phyloP scores from a whole-genome alignment of 2,113 vertebrate species.

The Cranoglanis bouderius region DNA sequence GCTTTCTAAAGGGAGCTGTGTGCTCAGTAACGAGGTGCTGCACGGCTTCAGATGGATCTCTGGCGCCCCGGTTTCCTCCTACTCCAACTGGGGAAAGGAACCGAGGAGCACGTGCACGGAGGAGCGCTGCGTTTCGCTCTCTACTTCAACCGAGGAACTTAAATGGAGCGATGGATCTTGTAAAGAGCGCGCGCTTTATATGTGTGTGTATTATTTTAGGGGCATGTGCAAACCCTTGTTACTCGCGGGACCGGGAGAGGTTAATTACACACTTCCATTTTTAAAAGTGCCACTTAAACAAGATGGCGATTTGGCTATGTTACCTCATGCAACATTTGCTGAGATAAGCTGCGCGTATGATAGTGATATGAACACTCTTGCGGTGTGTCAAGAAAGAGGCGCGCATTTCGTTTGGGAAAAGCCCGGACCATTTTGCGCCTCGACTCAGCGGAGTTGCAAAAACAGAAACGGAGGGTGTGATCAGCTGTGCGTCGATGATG shows the following conservation, averaged over 20 bases:
- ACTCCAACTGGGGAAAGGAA: conserved; percentile 70
- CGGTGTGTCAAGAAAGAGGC: not conserved
- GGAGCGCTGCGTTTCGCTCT: conserved; percentile 67
- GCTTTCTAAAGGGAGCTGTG: conserved; percentile 57
- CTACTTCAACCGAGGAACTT: conserved; percentile 41
- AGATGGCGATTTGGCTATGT: conserved; percentile 41
- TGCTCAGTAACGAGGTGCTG: conserved; percentile 29
- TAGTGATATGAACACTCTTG: not conserved
- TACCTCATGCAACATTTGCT: conserved; percentile 67
- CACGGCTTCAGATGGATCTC: conserved; percentile 71
- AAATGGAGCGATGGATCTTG: conserved; percentile 66
- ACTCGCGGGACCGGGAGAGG: conserved; percentile 53
- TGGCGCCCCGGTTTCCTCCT: conserved; percentile 56
- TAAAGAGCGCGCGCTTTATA: conserved; percentile 51
- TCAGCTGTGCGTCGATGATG: conserved; percentile 58
- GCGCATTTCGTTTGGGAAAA: conserved; percentile 58
- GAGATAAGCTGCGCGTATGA: conserved; percentile 52
- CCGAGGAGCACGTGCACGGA: conserved; percentile 67
- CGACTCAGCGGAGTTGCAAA: conserved; percentile 47
- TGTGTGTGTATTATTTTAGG: conserved; percentile 70
- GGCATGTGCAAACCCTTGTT: conserved; percentile 72
- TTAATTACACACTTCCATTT: conserved; percentile 67
- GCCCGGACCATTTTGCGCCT: conserved; percentile 64
- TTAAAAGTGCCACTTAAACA: conserved; percentile 43
- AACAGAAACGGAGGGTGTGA: conserved; percentile 68